Conservation (phyloP, 2,113 vertebrate genomes). For the Brienomyrus brachyistius region DNA sequence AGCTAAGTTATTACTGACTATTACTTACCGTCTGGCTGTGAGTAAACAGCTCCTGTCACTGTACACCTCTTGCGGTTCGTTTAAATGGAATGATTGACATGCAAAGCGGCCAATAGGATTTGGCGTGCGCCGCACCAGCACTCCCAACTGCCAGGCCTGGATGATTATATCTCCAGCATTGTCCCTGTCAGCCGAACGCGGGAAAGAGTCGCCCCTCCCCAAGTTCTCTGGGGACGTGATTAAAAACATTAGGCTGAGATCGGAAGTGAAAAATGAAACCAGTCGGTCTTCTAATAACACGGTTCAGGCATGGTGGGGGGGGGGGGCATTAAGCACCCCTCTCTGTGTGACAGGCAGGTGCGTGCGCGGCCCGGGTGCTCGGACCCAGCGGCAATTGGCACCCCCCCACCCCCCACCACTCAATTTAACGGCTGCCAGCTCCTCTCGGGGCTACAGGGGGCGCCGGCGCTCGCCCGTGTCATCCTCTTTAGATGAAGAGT, state of each 20-base stretch:
- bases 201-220: neutral
- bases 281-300: neutral
- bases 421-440: slow-evolving; percentile 17
- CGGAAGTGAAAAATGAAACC: neutral
- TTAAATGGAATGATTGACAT: neutral
- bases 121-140: neutral
- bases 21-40: neutral
- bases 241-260: slow-evolving; percentile 13
- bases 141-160: neutral
- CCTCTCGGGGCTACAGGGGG: slow-evolving; percentile 6
- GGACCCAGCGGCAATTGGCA: neutral
- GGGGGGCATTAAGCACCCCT: neutral
- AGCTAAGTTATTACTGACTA: neutral
- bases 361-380: neutral
- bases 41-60: slow-evolving; percentile 4
- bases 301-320: neutral
- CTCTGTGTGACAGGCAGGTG: neutral
- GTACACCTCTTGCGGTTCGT: neutral
- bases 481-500: slow-evolving; percentile 47
- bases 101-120: neutral
- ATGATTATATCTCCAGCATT: slow-evolving; percentile 1
- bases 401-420: neutral
- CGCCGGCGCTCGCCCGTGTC: slow-evolving; percentile 17
- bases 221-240: neutral
- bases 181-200: neutral